Percentiles rank a stretch among this genome's conserved stretches.
Conservation (phyloP, 2,113 vertebrate genomes). For the Tenebrosternarchus preto region DNA sequence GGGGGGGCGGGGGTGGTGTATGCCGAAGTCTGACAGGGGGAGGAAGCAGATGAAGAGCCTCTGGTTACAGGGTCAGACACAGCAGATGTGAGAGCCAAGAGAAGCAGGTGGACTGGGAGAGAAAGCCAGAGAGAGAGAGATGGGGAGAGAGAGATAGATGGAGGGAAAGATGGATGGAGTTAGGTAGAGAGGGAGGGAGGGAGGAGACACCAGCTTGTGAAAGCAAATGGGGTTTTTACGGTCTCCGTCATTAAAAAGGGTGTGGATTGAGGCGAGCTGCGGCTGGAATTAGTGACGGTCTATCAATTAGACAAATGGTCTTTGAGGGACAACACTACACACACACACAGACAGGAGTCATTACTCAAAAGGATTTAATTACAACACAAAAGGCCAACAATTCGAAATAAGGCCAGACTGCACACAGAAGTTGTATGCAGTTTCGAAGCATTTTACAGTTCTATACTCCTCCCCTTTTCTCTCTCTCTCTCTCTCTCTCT, state of each 20-base stretch:
- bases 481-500: not conserved
- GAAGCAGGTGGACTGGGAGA: slow-evolving; percentile 28
- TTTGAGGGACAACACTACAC: slow-evolving; percentile 19
- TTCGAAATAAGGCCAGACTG: not conserved
- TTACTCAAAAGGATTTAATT: slow-evolving; percentile 45
- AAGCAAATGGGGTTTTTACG: slow-evolving; percentile 30
- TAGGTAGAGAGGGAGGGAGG: not conserved
- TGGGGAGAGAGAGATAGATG: slow-evolving; percentile 5
- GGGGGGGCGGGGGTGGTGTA: not conserved
- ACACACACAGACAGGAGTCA: slow-evolving; percentile 35
- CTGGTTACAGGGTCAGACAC: slow-evolving; percentile 31
- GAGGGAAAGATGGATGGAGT: slow-evolving; percentile 15
- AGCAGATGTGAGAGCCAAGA: slow-evolving; percentile 30
- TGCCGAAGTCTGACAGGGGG: not conserved
- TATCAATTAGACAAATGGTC: slow-evolving; percentile 39
- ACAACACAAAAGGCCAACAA: slow-evolving; percentile 34
- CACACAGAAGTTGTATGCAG: too few relatives aligned
- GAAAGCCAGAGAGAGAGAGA: slow-evolving; percentile 3
- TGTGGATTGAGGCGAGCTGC: not conserved
- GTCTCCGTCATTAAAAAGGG: slow-evolving; percentile 18
- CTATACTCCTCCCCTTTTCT: not conserved
- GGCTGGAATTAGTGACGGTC: slow-evolving; percentile 29
- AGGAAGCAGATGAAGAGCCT: slow-evolving; percentile 26
- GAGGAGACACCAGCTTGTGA: slow-evolving; percentile 6
- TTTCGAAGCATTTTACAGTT: not conserved